Percentiles rank a stretch among this genome's conserved stretches.
phyloP scores from a whole-genome alignment of 1,140 invertebrate genomes.

The Caenorhabditis tropicalis region DNA sequence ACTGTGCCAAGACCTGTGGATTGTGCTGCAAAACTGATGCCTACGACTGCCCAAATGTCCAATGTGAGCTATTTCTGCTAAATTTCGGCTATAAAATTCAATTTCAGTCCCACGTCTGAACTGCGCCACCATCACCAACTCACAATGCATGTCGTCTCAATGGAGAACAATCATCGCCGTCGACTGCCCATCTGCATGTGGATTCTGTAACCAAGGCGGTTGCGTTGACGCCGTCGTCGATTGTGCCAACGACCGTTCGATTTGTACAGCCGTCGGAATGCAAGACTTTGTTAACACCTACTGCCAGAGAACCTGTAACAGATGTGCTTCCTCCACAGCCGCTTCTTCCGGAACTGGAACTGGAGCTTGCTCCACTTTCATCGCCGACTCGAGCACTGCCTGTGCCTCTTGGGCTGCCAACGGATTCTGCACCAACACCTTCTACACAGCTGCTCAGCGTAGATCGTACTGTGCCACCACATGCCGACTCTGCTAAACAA shows the following conservation, averaged over 20 bases:
- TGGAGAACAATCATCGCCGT: conserved; percentile 38
- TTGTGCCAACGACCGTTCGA: conserved; percentile 41
- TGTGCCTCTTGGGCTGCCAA: conserved; percentile 6
- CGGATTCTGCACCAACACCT: conserved; percentile 44
- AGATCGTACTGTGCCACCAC: conserved; percentile 7
- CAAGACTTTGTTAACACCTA: neutral
- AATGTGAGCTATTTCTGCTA: neutral
- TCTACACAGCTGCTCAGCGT: conserved; percentile 18
- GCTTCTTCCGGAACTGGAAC: neutral
- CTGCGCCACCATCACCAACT: conserved; percentile 10
- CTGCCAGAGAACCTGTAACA: conserved; percentile 6
- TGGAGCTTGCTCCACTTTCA: neutral
- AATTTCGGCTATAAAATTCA: neutral
- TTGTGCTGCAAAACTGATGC: conserved; percentile 13
- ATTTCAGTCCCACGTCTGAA: conserved; percentile 31
- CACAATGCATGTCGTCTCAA: neutral
- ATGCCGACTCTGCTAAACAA: conserved; percentile 40
- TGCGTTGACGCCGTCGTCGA: conserved; percentile 42
- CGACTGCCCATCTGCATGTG: conserved; percentile 43
- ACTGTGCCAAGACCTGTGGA: conserved; percentile 8
- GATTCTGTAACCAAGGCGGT: conserved; percentile 47
- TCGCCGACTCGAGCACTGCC: neutral
- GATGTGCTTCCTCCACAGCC: neutral
- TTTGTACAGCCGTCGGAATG: neutral
- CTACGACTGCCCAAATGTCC: conserved; percentile 23